Conservation (phyloP, 2,797 vertebrate genomes). For the Acrocephalus scirpaceus region DNA sequence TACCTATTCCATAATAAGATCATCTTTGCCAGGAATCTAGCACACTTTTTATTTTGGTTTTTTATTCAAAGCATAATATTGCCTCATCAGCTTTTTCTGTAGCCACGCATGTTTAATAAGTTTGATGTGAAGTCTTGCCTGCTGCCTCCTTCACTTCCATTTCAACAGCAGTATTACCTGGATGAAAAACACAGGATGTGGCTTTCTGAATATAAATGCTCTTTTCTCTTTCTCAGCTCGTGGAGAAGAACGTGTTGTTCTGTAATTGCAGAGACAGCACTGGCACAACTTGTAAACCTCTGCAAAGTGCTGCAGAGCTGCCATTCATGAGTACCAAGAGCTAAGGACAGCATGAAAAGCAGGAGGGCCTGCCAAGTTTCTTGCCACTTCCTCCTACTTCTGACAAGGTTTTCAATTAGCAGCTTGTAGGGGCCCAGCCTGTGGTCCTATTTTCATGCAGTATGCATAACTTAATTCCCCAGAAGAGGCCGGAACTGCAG, state of each 20-base stretch:
- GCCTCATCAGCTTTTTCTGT: background rate
- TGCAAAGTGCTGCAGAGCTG: conserved; percentile 36
- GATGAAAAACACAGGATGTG: conserved; percentile 6
- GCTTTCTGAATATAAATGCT: background rate
- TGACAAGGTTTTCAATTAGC: conserved; percentile 77
- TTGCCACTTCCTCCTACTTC: conserved; percentile 65
- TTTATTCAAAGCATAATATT: background rate
- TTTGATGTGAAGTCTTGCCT: background rate
- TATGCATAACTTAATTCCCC: conserved; percentile 56
- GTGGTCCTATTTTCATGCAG: conserved; percentile 65
- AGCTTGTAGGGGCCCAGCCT: conserved; percentile 70
- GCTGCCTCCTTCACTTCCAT: background rate
- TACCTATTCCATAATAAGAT: background rate
- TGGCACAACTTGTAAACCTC: conserved; percentile 43
- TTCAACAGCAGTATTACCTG: background rate
- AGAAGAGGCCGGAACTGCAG: conserved; percentile 6
- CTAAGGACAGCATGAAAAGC: conserved; percentile 40
- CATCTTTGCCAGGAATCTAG: background rate
- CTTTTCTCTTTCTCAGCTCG: background rate
- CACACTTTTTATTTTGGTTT: background rate
- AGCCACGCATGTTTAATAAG: background rate
- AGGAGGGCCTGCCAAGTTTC: conserved; percentile 39
- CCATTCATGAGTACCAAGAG: conserved; percentile 49
- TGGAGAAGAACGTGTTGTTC: background rate
- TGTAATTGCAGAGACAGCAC: conserved; percentile 5